A percentile compares a stretch with the other conserved stretches of the same genome.
Conservation (phyloP, 2,888 invertebrate species). For the Tetragonisca angustula region DNA sequence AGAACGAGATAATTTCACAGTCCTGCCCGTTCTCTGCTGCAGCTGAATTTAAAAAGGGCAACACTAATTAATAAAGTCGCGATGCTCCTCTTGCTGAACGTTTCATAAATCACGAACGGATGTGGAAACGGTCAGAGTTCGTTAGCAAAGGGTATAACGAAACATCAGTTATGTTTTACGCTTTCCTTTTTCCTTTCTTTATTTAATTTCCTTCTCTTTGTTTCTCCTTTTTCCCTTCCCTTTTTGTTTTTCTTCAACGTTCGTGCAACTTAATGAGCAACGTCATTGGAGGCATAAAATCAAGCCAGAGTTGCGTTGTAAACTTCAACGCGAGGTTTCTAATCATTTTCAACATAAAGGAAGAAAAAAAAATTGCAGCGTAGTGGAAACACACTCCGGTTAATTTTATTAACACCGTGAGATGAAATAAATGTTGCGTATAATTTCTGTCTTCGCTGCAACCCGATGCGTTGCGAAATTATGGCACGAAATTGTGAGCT, state of each 20-base stretch:
- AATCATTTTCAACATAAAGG: neutral
- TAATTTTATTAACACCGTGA: constrained; percentile 1
- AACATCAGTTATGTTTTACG: constrained; percentile 44
- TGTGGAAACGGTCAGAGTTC: constrained; percentile 38
- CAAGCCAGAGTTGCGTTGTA: constrained; percentile 7
- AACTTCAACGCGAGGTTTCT: neutral
- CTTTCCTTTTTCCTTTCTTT: neutral
- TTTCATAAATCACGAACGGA: constrained; percentile 53
- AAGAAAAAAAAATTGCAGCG: too few species aligned
- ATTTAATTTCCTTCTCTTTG: constrained; percentile 1
- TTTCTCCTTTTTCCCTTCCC: neutral
- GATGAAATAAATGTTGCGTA: constrained; percentile 9
- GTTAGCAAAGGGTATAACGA: constrained; percentile 56
- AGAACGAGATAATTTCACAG: constrained; percentile 4
- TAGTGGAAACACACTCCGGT: neutral
- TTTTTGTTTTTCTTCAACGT: neutral
- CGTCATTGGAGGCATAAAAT: constrained; percentile 19
- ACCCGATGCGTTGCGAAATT: neutral
- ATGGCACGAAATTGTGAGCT: neutral
- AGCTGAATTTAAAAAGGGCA: constrained; percentile 15
- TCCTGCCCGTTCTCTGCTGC: neutral
- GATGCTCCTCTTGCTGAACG: constrained; percentile 15
- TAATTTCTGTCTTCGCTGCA: neutral
- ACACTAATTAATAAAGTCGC: constrained; percentile 52
- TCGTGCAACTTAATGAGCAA: constrained; percentile 32